Base-by-base conservation (phyloP, 92 coral and sea anemone species). In the Palythoa grandiflora region DNA sequence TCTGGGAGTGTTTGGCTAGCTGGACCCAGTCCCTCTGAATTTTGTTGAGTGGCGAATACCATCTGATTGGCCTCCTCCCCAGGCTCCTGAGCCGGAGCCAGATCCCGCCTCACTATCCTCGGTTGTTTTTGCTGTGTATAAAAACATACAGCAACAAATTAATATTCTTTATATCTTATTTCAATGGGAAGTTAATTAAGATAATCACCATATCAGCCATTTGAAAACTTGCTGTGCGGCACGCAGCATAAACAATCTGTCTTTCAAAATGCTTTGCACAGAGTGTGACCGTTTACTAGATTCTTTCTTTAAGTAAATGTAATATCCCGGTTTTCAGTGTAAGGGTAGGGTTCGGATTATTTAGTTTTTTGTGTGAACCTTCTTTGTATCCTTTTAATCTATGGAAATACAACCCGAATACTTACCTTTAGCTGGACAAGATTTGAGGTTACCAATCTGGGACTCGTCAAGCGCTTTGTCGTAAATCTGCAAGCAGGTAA, bases 381-480 rank as follows among this genome's bases (percentile, higher is more conserved):
- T 28, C 28, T 28, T 44, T 44, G 50, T 8, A 44, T 8, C 6
- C 50, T 44, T 44, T 44, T 44, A 8, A 44, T 44, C 28, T 44
- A 17, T 3, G 12, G 63, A 3, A 20, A 16, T 38, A 73, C 35
- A 16, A 28, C 3, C 55, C 6, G 80, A 36, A 1, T 9, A 35
- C n/a, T 84, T 88, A 97, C 99, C 92, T 89, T 97, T 92, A 13
- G 92, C 98, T 13, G 99, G 99, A 81, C 99, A 97, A 38, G 86
- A 75, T 70, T 94, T 93, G 1, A 97, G 98, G 88, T 94, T 93
- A 38, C 99, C 99, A 77, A 97, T 93, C 83, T 97, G 99, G 65
- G 93, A 93, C 65, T 96, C 97, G 73, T 96, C 98, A 81, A 97
- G 89, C 1, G 99, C 96, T 68, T 94, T 90, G 87, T 87, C 89